phyloP scores from a whole-genome alignment of 2,797 vertebrate species.

The Trematocara caparti region DNA sequence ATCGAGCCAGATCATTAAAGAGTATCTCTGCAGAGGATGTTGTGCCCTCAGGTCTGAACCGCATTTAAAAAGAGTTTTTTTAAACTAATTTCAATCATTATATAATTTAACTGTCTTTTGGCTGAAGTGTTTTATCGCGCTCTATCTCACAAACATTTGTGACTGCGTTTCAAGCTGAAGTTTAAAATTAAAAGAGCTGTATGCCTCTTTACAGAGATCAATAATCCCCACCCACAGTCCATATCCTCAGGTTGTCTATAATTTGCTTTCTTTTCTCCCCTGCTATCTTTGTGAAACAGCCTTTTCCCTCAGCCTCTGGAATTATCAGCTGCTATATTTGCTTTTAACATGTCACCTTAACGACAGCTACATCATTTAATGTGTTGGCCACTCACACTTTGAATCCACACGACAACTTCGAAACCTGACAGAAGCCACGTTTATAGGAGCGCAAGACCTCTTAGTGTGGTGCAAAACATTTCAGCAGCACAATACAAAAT shows the following conservation, averaged over 20 bases:
- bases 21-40: neutral
- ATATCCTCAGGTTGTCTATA: neutral
- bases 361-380: neutral
- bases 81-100: neutral
- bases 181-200: neutral
- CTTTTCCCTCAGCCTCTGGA: neutral
- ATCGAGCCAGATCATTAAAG: constrained; percentile 8
- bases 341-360: neutral
- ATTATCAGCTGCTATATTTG: neutral
- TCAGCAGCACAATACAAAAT: neutral
- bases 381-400: neutral
- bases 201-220: neutral
- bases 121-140: neutral
- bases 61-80: neutral
- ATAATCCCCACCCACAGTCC: neutral
- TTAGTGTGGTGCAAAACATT: neutral
- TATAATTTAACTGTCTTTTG: neutral
- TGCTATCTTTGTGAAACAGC: neutral
- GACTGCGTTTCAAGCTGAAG: neutral
- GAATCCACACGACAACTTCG: neutral
- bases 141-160: neutral
- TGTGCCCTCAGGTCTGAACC: neutral
- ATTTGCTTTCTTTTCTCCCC: constrained; percentile 1
- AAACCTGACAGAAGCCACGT: neutral
- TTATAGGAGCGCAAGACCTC: neutral